Conservation (phyloP, 2,113 vertebrate species). For the Tragulus kanchil region DNA sequence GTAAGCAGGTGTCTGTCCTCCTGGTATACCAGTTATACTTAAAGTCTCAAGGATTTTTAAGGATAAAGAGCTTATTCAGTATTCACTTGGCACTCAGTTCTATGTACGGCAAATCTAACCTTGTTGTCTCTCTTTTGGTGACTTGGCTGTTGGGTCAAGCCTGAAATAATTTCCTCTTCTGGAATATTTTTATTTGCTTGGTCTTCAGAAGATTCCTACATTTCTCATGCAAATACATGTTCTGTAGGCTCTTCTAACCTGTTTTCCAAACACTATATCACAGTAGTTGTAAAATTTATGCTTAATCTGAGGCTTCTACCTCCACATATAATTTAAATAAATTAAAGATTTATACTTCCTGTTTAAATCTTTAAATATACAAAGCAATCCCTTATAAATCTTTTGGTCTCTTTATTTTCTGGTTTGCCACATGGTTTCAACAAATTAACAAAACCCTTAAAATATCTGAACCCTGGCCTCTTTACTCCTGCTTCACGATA, state of each 20-base stretch:
- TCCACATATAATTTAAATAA: slow-evolving; percentile 22
- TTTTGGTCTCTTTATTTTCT: not conserved
- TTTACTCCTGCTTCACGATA: not conserved
- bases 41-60: not conserved
- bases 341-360: not conserved
- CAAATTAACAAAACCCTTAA: slow-evolving; percentile 29
- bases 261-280: not conserved
- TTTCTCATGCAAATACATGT: not conserved
- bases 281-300: not conserved
- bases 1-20: not conserved
- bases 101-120: not conserved
- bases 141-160: not conserved
- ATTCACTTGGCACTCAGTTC: not conserved
- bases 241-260: not conserved
- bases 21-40: not conserved
- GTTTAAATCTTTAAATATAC: slow-evolving; percentile 27
- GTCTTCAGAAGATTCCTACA: not conserved
- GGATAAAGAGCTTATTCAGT: not conserved
- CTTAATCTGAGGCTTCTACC: not conserved
- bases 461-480: not conserved
- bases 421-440: not conserved
- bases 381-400: not conserved
- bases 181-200: not conserved
- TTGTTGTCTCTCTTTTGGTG: not conserved
- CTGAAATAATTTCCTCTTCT: not conserved